Evolutionary conservation across 1,140 invertebrate species (phyloP), one percentile per base, ranked within the genome.

Genomic region (Cotesia vestalis): DNA sequence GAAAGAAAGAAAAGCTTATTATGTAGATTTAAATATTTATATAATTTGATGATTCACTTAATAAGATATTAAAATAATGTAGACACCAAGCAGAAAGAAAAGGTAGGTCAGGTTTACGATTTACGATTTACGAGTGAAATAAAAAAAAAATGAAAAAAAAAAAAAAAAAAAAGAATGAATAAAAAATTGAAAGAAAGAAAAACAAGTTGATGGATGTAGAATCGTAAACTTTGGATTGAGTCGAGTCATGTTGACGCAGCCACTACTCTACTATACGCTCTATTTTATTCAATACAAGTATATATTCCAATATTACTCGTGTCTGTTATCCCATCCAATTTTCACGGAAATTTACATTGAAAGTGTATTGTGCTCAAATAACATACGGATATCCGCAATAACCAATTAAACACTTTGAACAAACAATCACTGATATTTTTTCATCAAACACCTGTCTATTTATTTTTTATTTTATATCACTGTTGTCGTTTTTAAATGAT

Each of bases 121-220:
- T 27, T 27, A 27, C 27, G 27, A 27, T 27, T 27, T 27, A 59
- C 27, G 20, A 59, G 8, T 20, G 57, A 59, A 59, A 59, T 20
- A 27, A 59, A 59, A 59, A 55, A 17, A 17, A 17, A 20, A 3
- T 1, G 1, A 59, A 27, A 3, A 59, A 59, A 59, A 59, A 59
- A 59, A 17, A 17, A 17, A 17, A 17, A 17, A 59, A 55, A 17
- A 17, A 17, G 55, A 20, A 1, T 2, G 27, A 59, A 27, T 27
- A 59, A 59, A 59, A 59, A 59, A 59, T 20, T 11, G 20, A 59
- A 59, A 59, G 17, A 17, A 17, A 17, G 57, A 27, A 59, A 27
- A 59, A 59, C 17, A 59, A 59, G 57, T 59, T 59, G 57, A 59
- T 59, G 57, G 57, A 59, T 59, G 57, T 59, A 17, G 40, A 59